Evolutionary conservation across 2,797 vertebrate species (phyloP), one percentile per base, ranked within the genome.

Genomic region (Myioborus miniatus): DNA sequence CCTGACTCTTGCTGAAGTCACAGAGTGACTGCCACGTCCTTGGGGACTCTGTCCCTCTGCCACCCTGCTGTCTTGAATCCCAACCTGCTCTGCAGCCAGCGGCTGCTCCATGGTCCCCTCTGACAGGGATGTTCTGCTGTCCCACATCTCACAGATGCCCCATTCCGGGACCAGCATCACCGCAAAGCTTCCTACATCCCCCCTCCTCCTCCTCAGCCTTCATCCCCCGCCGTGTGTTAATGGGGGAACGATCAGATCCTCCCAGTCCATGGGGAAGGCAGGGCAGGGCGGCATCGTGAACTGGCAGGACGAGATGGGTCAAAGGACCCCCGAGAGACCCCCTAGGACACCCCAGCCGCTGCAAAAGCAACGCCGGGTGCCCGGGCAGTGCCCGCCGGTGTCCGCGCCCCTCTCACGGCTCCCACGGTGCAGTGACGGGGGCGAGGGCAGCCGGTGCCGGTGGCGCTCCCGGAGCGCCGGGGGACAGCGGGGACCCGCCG

Each of bases 181-280:
- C 9, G 2, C 7, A 0, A 55, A 82, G 27, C 41, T 50, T 55
- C 29, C 63, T 36, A n/a, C 3, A 6, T 41, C 29, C 52, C 19
- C 32, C 32, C 27, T 36, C 19, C n/a, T 79, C 55, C 34, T 59
- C 77, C 34, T 64, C 68, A 56, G 47, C 56, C 32, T 59, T 80
- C 12, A 1, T 3, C 24, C 30, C 19, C 44, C 7, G 1, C 30
- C 12, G 14, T 1, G n/a, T 6, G 4, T 11, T 49, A 8, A 19
- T 12, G 9, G 30, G 27, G 13, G 55, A 53, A 41, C 2, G 5
- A 68, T 16, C 24, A 6, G 34, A 27, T 8, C 23, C 32, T 27
- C 50, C 21, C 22, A 1, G 21, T 4, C 56, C 15, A 0, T 1
- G 26, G 12, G 1, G 2, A 41, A 32, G 0, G 13, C 46, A 8